These are phyloP conservation scores for Atractosteus spatula DNA, from an alignment of 2,113 vertebrate genomes.

Conservation along the genomic window DNA sequence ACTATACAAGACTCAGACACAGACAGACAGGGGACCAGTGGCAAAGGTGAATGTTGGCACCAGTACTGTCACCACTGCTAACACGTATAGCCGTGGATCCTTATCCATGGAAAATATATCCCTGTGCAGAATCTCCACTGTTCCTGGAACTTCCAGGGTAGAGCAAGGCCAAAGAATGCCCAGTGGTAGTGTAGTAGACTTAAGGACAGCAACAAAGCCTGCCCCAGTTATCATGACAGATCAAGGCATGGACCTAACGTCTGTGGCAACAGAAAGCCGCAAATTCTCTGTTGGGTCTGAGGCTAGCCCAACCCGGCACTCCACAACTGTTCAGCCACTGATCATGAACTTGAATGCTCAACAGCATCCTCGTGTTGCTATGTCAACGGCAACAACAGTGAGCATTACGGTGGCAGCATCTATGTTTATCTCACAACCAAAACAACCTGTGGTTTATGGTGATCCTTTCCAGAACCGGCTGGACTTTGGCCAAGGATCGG, in stretches of 20 bases:
- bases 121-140: slow-evolving; percentile 82
- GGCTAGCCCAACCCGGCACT: slow-evolving; percentile 76
- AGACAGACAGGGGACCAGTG: slow-evolving; percentile 52
- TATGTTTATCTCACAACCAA: slow-evolving; percentile 82
- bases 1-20: slow-evolving; percentile 61
- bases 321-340: slow-evolving; percentile 86
- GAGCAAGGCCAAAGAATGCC: slow-evolving; percentile 75
- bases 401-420: slow-evolving; percentile 84
- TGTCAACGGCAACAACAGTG: slow-evolving; percentile 78
- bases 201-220: slow-evolving; percentile 80
- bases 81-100: slow-evolving; percentile 72
- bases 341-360: slow-evolving; percentile 95
- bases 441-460: slow-evolving; percentile 85
- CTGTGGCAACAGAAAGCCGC: slow-evolving; percentile 84
- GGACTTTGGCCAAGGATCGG: slow-evolving; percentile 87
- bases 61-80: slow-evolving; percentile 58
- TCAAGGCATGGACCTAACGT: slow-evolving; percentile 96
- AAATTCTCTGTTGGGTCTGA: slow-evolving; percentile 86
- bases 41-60: slow-evolving; percentile 65
- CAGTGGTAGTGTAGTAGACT: slow-evolving; percentile 77
- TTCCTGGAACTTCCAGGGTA: slow-evolving; percentile 78
- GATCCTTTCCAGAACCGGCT: slow-evolving; percentile 91
- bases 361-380: slow-evolving; percentile 81
- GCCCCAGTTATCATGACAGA: slow-evolving; percentile 96
- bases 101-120: slow-evolving; percentile 87